Evolutionary conservation across 2,888 invertebrate species (phyloP).

Genomic region (Polietes domitor): DNA sequence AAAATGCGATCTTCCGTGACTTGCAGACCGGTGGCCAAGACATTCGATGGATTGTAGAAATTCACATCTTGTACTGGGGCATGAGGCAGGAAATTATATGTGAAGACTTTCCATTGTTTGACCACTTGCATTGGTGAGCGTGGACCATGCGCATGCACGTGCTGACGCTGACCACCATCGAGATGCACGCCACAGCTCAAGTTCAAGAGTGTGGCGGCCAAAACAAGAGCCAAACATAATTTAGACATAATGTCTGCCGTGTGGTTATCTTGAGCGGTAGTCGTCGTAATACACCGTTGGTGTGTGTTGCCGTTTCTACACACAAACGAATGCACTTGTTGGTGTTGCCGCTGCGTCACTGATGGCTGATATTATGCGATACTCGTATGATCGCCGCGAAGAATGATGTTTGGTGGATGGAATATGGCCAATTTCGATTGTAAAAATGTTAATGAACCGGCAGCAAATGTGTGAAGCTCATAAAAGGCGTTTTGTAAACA

Average conservation of each 20-base stretch:
- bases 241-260: conserved; percentile 55
- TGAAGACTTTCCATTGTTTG: conserved; percentile 87
- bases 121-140: conserved; percentile 82
- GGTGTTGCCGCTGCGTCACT: neutral
- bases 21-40: conserved; percentile 89
- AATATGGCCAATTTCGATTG: conserved; percentile 28
- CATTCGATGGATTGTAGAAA: conserved; percentile 84
- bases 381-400: neutral
- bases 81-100: conserved; percentile 86
- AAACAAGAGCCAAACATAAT: conserved; percentile 40
- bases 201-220: conserved; percentile 54
- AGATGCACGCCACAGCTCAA: conserved; percentile 59
- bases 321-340: conserved; percentile 4
- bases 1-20: conserved; percentile 87
- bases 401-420: too few relatives aligned
- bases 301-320: neutral
- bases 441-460: conserved; percentile 63
- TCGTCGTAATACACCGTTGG: neutral
- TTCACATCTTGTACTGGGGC: conserved; percentile 82
- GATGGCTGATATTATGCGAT: neutral
- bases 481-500: conserved; percentile 12
- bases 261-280: conserved; percentile 46
- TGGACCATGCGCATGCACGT: conserved; percentile 38
- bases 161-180: conserved; percentile 54
- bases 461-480: neutral